A percentile compares a stretch with the other conserved stretches of the same genome.
phyloP scores from a whole-genome alignment of 1,140 invertebrate species.

The Physella acuta region DNA sequence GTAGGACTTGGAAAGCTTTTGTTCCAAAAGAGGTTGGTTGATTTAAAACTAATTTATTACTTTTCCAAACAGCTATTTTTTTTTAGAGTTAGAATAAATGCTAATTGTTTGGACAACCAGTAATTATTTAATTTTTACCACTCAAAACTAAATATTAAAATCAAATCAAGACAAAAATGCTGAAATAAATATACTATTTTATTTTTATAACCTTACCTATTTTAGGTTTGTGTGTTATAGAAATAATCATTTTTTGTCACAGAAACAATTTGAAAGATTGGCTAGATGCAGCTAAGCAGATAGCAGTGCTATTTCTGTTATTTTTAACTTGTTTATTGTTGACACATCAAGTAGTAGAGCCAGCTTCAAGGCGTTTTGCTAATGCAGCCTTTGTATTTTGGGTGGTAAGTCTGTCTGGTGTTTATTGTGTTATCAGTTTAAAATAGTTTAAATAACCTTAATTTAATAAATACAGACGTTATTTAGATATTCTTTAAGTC shows the following conservation, averaged over 20 bases:
- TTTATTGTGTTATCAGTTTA: no score
- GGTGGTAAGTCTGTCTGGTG: constrained; percentile 68
- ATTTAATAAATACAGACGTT: no score
- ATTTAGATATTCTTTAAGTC: no score
- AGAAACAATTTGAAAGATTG: constrained; percentile 52
- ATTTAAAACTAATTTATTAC: not conserved
- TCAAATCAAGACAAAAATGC: no score
- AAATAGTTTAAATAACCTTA: no score
- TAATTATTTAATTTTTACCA: no score
- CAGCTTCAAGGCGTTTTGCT: constrained; percentile 68
- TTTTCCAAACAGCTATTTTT: no score
- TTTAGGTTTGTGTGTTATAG: not conserved
- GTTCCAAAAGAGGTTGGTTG: constrained; percentile 42
- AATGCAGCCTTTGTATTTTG: constrained; percentile 78
- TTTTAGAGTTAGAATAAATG: no score
- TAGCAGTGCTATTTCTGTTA: constrained; percentile 55
- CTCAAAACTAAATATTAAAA: no score
- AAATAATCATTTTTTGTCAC: constrained; percentile 21
- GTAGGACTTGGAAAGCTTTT: constrained; percentile 68
- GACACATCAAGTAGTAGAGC: constrained; percentile 65
- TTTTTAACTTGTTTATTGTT: constrained; percentile 62
- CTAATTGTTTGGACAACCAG: no score
- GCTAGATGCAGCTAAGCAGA: constrained; percentile 47
- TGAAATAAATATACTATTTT: not conserved
- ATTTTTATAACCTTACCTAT: not conserved